A percentile compares a stretch with the other conserved stretches of the same genome.
phyloP scores from a whole-genome alignment of 2,797 vertebrate genomes.

The Cossypha dichroa region DNA sequence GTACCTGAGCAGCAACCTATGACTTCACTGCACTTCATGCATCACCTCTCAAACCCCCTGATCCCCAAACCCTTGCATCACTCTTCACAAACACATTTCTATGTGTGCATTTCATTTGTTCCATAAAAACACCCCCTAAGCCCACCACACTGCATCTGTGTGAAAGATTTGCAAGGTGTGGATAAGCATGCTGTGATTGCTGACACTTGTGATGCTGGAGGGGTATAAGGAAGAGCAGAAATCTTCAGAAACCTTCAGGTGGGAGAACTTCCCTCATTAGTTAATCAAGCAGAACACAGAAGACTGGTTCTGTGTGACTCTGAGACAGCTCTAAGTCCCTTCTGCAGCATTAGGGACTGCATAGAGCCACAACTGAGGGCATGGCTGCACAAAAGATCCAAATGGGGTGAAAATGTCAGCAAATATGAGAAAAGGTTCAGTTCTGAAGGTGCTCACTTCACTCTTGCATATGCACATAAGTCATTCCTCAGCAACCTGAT shows the following conservation, averaged over 20 bases:
- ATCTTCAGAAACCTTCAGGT: neutral
- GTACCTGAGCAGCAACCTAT: neutral
- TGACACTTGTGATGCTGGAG: neutral
- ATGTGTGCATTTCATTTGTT: neutral
- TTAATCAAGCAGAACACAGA: neutral
- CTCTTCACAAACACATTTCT: neutral
- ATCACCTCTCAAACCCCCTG: neutral
- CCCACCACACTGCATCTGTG: neutral
- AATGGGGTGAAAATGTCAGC: neutral
- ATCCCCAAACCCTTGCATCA: neutral
- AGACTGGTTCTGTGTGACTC: neutral
- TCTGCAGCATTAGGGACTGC: neutral
- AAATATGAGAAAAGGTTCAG: neutral
- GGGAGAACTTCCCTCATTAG: neutral
- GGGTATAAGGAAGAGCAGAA: neutral
- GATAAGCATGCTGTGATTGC: neutral
- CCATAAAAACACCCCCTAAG: neutral
- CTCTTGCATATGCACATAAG: neutral
- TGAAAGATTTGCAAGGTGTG: neutral
- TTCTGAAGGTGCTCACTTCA: neutral
- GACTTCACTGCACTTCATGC: neutral
- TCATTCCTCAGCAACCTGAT: neutral
- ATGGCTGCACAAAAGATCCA: neutral
- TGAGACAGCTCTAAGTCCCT: neutral
- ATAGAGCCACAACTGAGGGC: neutral